Base-by-base conservation (phyloP, 1,140 invertebrate genomes). In the Propsilocerus akamusi region DNA sequence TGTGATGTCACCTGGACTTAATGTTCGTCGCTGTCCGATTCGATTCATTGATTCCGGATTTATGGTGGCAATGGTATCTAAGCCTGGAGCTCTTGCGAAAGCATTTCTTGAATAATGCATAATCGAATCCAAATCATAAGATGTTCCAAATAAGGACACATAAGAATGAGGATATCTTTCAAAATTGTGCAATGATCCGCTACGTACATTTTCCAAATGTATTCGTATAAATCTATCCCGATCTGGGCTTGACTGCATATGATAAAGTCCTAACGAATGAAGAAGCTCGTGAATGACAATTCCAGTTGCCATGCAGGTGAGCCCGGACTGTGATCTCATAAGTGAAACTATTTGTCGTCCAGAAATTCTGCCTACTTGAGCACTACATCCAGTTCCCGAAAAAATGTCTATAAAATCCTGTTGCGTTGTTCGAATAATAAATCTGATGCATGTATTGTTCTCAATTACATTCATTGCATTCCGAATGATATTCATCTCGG, bases 21-120 rank as follows among this genome's bases (percentile, higher is more conserved):
- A 20, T 20, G 14, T 41, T 17, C 17, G 1, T 20, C 34, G 12
- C 17, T 41, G 34, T 17, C 34, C 34, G 10, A 41, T 41, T 3
- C 34, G 5, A 20, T 17, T 17, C 4, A 20, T n/a, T 6, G 17
- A 5, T 5, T 41, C 8, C 10, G 34, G 17, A 17, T 17, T 41
- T 1, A 59, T n/a, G 0, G 78, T 68, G 6, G 73, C 60, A 46
- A 86, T 84, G 0, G 83, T 86, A 1, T 71, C 69, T 51, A 72
- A 58, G 2, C 79, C 78, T n/a, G n/a, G n/a, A 57, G 86, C 87
- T 26, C 60, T 68, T 1, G 78, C 78, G 60, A 87, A 88, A 0
- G 81, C 81, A 34, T 64, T 72, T 0, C 73, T 62, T 1, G 74
- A 75, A 56, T 90, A 89, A 60, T 90, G 86, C 76, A 89, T 77